These are phyloP conservation scores for Pristionchus pacificus DNA, from an alignment of 1,140 invertebrate species.

Conservation along the genomic window DNA sequence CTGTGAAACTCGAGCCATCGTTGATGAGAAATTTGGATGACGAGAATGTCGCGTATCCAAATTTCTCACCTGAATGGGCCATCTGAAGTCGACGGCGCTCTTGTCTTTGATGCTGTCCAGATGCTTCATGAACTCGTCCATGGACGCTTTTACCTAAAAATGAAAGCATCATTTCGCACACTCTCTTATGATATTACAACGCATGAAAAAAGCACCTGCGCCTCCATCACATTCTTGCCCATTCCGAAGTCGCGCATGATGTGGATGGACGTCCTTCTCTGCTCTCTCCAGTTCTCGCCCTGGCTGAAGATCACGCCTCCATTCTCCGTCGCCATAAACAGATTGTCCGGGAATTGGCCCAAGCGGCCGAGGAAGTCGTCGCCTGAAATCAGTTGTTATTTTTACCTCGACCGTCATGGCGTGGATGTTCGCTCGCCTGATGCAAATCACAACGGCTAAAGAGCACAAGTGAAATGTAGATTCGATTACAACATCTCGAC, in stretches of 20 bases:
- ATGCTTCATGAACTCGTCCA: slow-evolving; percentile 1
- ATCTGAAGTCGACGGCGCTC: background rate
- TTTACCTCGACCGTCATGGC: too few species aligned
- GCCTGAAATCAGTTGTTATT: too few species aligned
- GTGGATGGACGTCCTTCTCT: slow-evolving; percentile 19
- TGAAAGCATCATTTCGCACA: too few species aligned
- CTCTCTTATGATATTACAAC: too few species aligned
- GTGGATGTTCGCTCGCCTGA: too few species aligned
- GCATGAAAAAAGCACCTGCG: slow-evolving; percentile 17
- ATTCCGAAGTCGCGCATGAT: slow-evolving; percentile 24
- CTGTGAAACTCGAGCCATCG: too few species aligned
- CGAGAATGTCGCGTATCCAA: too few species aligned
- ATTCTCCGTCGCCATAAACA: slow-evolving; percentile 3
- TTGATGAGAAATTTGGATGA: too few species aligned
- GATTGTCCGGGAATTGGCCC: background rate
- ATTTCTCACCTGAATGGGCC: slow-evolving; percentile 3
- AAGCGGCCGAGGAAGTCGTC: background rate
- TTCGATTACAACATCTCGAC: too few species aligned
- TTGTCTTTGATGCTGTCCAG: slow-evolving; percentile 1
- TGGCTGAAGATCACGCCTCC: slow-evolving; percentile 15
- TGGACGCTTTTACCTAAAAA: background rate
- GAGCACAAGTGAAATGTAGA: too few species aligned
- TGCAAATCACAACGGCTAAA: background rate
- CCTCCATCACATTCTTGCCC: slow-evolving; percentile 29
- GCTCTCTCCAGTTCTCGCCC: slow-evolving; percentile 21